These are phyloP conservation scores for Drosophila auraria DNA, from an alignment of 1,140 invertebrate species.

Conservation along the genomic window DNA sequence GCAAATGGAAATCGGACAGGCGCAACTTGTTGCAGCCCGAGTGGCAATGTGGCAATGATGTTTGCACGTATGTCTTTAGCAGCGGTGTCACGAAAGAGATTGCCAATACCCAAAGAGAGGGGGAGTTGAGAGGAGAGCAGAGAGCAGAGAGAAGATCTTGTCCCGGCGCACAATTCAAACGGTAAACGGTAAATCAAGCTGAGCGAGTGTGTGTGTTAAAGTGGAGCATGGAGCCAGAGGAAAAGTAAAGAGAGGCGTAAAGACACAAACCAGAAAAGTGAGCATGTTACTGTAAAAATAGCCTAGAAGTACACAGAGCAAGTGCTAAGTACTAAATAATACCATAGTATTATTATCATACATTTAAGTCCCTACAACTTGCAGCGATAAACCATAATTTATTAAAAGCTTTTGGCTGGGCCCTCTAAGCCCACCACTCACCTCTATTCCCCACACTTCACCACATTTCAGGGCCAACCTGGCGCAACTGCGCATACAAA, in stretches of 20 bases:
- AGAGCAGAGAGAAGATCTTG: not conserved
- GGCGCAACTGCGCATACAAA: constrained; percentile 57
- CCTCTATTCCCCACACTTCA: constrained; percentile 6
- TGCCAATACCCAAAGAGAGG: constrained; percentile 18
- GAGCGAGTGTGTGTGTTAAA: constrained; percentile 18
- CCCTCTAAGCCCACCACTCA: not conserved
- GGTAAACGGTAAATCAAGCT: constrained; percentile 68
- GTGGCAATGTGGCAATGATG: constrained; percentile 39
- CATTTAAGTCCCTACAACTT: not conserved
- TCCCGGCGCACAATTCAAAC: constrained; percentile 56
- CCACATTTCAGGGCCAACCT: not conserved
- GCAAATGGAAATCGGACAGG: constrained; percentile 42
- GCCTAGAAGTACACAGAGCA: not conserved
- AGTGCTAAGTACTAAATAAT: not conserved
- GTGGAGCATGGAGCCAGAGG: not conserved
- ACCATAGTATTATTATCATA: no score
- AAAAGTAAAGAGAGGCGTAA: not conserved
- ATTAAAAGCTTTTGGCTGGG: not conserved
- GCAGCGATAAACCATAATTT: no score
- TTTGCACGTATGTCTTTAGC: constrained; percentile 14
- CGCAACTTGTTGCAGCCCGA: constrained; percentile 34
- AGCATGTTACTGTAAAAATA: not conserved
- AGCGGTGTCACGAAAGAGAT: constrained; percentile 44
- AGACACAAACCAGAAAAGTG: constrained; percentile 24
- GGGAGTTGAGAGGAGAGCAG: constrained; percentile 1